A percentile compares a stretch with the other conserved stretches of the same genome.
phyloP scores from a whole-genome alignment of 2,113 vertebrate species.

The Scomber colias region DNA sequence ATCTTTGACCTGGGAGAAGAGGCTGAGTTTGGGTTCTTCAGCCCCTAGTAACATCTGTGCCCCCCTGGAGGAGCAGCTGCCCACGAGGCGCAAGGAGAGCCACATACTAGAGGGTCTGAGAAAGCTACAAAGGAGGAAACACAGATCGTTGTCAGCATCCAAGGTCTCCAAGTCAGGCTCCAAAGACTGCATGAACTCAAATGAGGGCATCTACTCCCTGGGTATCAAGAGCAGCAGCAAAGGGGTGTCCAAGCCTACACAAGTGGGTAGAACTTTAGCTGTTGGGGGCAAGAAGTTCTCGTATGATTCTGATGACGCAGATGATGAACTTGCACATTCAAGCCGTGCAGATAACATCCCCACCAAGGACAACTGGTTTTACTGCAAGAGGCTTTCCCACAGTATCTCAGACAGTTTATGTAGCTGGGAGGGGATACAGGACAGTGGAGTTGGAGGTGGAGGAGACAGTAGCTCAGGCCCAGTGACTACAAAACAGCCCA shows the following conservation, averaged over 20 bases:
- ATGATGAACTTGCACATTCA: conserved; percentile 85
- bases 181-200: conserved; percentile 97
- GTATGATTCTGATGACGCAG: conserved; percentile 89
- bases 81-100: conserved; percentile 90
- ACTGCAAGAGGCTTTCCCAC: conserved; percentile 85
- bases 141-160: conserved; percentile 85
- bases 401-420: conserved; percentile 92
- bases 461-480: conserved; percentile 64
- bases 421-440: conserved; percentile 85
- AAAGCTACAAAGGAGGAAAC: conserved; percentile 89
- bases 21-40: conserved; percentile 89
- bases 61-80: conserved; percentile 88
- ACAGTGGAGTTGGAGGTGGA: conserved; percentile 52
- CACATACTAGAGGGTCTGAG: conserved; percentile 92
- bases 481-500: conserved; percentile 31
- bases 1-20: conserved; percentile 91
- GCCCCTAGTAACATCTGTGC: conserved; percentile 89
- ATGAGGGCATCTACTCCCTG: conserved; percentile 96
- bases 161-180: conserved; percentile 90
- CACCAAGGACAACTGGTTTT: conserved; percentile 82
- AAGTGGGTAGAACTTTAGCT: conserved; percentile 63
- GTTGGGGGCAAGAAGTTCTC: conserved; percentile 78
- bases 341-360: conserved; percentile 79
- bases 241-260: conserved; percentile 75
- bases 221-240: conserved; percentile 87